phyloP scores from a whole-genome alignment of 2,888 invertebrate genomes.

The Heteropelma amictum region DNA sequence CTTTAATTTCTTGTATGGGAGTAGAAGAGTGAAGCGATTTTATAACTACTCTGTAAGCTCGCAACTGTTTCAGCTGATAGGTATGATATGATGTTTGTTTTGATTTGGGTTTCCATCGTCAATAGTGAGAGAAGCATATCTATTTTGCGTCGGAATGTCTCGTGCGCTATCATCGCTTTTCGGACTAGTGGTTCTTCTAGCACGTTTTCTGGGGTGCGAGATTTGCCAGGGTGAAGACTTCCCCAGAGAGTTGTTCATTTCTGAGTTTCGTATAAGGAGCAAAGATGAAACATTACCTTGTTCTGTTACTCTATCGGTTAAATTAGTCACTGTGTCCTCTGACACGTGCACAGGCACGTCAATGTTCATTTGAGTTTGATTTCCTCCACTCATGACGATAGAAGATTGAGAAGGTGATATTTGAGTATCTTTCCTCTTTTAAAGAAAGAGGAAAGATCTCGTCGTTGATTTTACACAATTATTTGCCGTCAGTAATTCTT shows the following conservation, averaged over 20 bases:
- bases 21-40: background rate
- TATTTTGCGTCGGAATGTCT: background rate
- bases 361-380: background rate
- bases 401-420: background rate
- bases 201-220: constrained; percentile 3
- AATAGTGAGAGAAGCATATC: constrained; percentile 1
- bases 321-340: too few species aligned
- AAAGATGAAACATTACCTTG: background rate
- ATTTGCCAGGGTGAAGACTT: background rate
- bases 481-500: too few species aligned
- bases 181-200: background rate
- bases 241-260: background rate
- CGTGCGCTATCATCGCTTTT: background rate
- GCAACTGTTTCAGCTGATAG: background rate
- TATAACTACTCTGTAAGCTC: background rate
- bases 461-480: too few species aligned
- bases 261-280: background rate
- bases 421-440: background rate
- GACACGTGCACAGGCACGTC: background rate
- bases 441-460: constrained; percentile 4
- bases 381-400: constrained; percentile 1
- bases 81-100: background rate
- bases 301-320: background rate
- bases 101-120: too few species aligned
- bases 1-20: background rate